A percentile compares a stretch with the other conserved stretches of the same genome.
These are phyloP conservation scores for Sporophila hypoxantha DNA, from an alignment of 2,113 vertebrate genomes.

Conservation along the genomic window DNA sequence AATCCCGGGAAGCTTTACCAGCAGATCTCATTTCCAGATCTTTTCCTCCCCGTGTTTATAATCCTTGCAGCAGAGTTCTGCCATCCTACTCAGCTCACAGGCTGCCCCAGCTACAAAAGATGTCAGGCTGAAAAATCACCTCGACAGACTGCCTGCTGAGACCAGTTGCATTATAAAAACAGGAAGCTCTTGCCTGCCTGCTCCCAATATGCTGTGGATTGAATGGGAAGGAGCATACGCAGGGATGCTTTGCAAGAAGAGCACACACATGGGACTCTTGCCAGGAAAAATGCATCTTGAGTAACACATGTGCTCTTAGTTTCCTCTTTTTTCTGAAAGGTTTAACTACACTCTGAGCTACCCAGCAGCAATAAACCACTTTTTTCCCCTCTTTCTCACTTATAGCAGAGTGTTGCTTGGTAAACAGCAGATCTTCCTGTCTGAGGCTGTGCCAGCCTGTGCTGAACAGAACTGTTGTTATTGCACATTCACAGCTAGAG, in stretches of 20 bases:
- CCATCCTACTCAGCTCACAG: neutral
- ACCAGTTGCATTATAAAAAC: neutral
- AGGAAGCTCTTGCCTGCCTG: constrained; percentile 12
- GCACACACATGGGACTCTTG: neutral
- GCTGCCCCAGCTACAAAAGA: neutral
- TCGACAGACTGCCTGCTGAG: constrained; percentile 4
- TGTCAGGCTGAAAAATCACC: constrained; percentile 26
- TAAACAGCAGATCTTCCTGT: constrained; percentile 46
- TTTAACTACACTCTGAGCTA: constrained; percentile 25
- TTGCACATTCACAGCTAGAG: constrained; percentile 57
- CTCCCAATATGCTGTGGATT: neutral
- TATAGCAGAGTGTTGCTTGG: constrained; percentile 49
- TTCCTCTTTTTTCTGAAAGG: constrained; percentile 5
- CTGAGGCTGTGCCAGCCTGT: constrained; percentile 61
- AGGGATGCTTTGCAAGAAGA: neutral
- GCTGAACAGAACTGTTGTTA: constrained; percentile 63
- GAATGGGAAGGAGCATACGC: neutral
- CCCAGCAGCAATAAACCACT: constrained; percentile 11
- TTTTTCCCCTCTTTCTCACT: constrained; percentile 22
- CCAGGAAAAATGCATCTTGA: constrained; percentile 21
- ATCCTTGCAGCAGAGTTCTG: neutral
- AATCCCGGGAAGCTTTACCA: neutral
- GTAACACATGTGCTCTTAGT: constrained; percentile 16
- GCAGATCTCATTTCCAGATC: neutral
- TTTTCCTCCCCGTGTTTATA: neutral